Evolutionary conservation across 2,797 vertebrate genomes (phyloP).

Genomic region (Varecia variegata): DNA sequence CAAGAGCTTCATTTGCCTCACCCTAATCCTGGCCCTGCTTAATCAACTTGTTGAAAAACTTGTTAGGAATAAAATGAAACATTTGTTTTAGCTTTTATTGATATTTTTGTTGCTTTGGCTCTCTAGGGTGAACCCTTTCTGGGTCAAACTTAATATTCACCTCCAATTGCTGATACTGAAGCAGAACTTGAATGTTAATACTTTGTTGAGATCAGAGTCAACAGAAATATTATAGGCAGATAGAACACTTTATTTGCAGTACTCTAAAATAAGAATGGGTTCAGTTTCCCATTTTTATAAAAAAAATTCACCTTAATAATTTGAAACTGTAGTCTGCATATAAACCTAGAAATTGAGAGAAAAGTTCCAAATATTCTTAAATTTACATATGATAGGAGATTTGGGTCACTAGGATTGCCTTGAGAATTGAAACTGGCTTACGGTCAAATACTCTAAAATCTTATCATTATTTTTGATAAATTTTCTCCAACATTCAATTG

Average conservation of each 20-base stretch:
- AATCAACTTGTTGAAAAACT: background rate
- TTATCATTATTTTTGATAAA: background rate
- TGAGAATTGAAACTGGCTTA: background rate
- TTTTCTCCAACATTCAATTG: background rate
- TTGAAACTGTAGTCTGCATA: background rate
- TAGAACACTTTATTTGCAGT: background rate
- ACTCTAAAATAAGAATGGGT: background rate
- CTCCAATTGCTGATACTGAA: background rate
- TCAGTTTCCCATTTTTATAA: background rate
- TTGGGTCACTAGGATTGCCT: background rate
- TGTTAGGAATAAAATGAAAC: slow-evolving; percentile 1
- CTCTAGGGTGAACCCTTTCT: background rate
- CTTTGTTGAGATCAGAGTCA: background rate
- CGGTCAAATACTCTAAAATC: background rate
- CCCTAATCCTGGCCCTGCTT: background rate
- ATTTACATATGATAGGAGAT: background rate
- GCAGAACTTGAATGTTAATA: background rate
- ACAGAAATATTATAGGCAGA: background rate
- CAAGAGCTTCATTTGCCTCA: background rate
- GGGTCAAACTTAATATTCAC: slow-evolving; percentile 19
- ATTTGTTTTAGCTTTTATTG: background rate
- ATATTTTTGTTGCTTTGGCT: background rate
- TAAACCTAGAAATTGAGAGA: background rate
- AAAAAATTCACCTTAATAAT: background rate
- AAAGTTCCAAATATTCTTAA: background rate